Evolutionary conservation across 1,140 invertebrate species (phyloP).

Genomic region (Helicorthomorpha holstii): DNA sequence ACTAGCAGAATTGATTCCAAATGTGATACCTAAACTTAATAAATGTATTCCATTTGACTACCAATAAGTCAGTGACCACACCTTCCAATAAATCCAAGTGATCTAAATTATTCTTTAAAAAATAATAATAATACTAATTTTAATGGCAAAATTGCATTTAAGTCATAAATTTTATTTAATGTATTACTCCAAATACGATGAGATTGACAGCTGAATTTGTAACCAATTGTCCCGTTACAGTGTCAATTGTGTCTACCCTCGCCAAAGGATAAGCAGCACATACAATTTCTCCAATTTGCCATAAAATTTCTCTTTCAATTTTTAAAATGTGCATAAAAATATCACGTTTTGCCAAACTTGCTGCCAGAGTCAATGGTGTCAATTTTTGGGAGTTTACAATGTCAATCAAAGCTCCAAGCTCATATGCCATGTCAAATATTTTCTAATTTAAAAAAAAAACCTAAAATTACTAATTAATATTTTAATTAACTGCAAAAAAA

Average conservation of each 20-base stretch:
- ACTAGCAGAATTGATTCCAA: too few relatives aligned
- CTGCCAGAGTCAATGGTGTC: conserved; percentile 82
- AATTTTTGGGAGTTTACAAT: conserved; percentile 72
- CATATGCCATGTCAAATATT: conserved; percentile 88
- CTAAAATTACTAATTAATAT: background rate
- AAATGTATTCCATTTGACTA: conserved; percentile 97
- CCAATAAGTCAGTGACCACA: conserved; percentile 76
- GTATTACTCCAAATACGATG: conserved; percentile 86
- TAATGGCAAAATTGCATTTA: too few relatives aligned
- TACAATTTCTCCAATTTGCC: conserved; percentile 89
- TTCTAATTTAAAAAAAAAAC: conserved; percentile 31
- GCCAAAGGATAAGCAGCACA: conserved; percentile 93
- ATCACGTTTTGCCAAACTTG: conserved; percentile 79
- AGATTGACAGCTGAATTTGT: conserved; percentile 86
- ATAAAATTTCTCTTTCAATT: conserved; percentile 85
- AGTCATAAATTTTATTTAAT: too few relatives aligned
- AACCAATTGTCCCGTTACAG: conserved; percentile 73
- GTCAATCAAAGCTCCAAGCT: conserved; percentile 67
- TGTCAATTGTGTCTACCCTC: conserved; percentile 90
- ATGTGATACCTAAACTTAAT: conserved; percentile 54
- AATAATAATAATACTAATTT: too few relatives aligned
- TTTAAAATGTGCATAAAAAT: conserved; percentile 93
- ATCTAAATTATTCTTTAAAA: conserved; percentile 64
- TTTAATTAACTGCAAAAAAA: background rate
- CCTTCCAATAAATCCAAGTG: conserved; percentile 94